These are phyloP conservation scores for Trachelus iudaicus DNA, from an alignment of 2,888 invertebrate species.

Conservation along the genomic window DNA sequence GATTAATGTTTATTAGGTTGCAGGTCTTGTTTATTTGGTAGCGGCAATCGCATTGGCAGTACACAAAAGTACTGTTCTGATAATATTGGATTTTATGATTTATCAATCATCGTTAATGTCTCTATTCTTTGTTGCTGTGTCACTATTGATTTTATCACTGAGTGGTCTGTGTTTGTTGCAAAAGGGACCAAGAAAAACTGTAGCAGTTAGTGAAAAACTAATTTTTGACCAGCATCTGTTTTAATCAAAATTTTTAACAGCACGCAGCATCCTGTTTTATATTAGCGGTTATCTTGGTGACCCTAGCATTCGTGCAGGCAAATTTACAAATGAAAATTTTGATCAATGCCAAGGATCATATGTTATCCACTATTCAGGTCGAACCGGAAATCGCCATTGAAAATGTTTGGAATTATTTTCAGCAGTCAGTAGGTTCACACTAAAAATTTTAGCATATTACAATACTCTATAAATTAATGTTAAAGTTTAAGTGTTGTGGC, in stretches of 20 bases:
- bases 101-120: conserved; percentile 18
- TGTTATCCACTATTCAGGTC: conserved; percentile 25
- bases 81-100: conserved; percentile 24
- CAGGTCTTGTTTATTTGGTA: conserved; percentile 28
- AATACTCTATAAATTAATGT: background rate
- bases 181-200: conserved; percentile 9
- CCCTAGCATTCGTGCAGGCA: conserved; percentile 28
- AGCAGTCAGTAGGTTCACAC: conserved; percentile 22
- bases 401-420: conserved; percentile 31
- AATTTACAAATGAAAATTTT: conserved; percentile 22
- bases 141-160: conserved; percentile 21
- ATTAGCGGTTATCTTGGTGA: conserved; percentile 23
- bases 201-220: conserved; percentile 16
- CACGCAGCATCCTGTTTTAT: conserved; percentile 18
- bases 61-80: conserved; percentile 21
- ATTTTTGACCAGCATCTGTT: background rate
- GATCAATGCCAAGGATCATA: conserved; percentile 18
- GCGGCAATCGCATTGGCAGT: conserved; percentile 23
- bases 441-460: background rate
- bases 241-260: background rate
- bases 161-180: conserved; percentile 22
- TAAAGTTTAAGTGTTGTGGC: conserved; percentile 37
- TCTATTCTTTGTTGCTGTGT: conserved; percentile 20
- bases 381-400: conserved; percentile 3
- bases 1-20: conserved; percentile 16